Evolutionary conservation across 2,888 invertebrate species (phyloP), one percentile per base, ranked within the genome.

Genomic region (Clusia tigrina): DNA sequence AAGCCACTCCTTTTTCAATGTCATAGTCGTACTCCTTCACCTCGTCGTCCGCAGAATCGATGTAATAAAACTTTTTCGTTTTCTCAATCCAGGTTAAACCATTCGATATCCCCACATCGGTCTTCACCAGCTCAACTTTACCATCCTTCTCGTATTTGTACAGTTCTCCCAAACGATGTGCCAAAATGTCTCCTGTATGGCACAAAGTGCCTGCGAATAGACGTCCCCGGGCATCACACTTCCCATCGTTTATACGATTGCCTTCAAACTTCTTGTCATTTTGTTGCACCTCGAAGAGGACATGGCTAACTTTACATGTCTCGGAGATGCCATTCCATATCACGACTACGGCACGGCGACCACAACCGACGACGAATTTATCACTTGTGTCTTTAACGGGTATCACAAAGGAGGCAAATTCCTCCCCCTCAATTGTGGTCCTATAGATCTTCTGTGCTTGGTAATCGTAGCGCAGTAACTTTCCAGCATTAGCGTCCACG

Each of bases 181-280:
- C 72, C 58, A 81, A 82, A 60, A 81, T 78, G 61, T 80, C 79
- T 26, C 78, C 78, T 42, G 77, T 70, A 66, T 76, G 78, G 20
- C 76, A 74, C 82, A 83, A 82, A 26, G 84, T 84, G 83, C 92
- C 92, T 71, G 89, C 90, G 86, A 90, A 92, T 24, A 93, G 84
- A 56, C 92, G 84, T 2, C 93, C 93, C 9, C 83, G 80, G 12
- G 89, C 88, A 79, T 93, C 93, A 37, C 90, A 90, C 83, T 93
- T 94, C 26, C 89, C 93, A 76, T 93, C 93, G 72, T 93, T 94
- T 76, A 92, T 87, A 71, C 91, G 85, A 78, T 90, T 91, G 9
- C 74, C 83, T 1, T 78, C 68, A 42, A 83, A 81, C 0, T 86
- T 89, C 37, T 85, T 85, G 69, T 88, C 87, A 15, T 83, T 80